phyloP scores from a whole-genome alignment of 1,140 invertebrate species.

The Neomicropteryx cornuta region DNA sequence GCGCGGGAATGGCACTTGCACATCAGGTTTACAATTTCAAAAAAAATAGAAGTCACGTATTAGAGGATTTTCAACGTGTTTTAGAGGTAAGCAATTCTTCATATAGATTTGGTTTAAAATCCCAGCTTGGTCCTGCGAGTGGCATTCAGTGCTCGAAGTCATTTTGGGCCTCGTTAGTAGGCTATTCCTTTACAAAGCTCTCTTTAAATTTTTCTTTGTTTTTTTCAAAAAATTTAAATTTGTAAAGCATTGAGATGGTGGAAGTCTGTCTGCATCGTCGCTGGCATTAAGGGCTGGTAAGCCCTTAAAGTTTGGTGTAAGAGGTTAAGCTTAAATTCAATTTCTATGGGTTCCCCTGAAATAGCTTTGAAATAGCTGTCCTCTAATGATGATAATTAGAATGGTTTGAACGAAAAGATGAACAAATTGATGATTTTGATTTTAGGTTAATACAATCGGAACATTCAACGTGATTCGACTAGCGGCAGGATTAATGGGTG shows the following conservation, averaged over 20 bases:
- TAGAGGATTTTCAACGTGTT: slow-evolving; percentile 53
- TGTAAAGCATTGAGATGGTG: too few relatives aligned
- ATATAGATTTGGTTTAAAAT: slow-evolving; percentile 5
- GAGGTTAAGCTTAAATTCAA: too few relatives aligned
- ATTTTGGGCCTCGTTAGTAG: too few relatives aligned
- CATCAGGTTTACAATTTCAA: slow-evolving; percentile 86
- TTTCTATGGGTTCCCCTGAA: too few relatives aligned
- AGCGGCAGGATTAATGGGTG: slow-evolving; percentile 65
- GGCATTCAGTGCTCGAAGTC: too few relatives aligned
- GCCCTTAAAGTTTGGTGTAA: too few relatives aligned
- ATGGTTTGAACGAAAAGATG: not conserved
- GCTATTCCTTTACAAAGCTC: too few relatives aligned
- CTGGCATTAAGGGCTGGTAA: too few relatives aligned
- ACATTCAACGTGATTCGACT: slow-evolving; percentile 92
- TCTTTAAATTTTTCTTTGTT: too few relatives aligned
- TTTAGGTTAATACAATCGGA: slow-evolving; percentile 75
- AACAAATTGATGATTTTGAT: slow-evolving; percentile 9
- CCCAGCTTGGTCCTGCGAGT: too few relatives aligned
- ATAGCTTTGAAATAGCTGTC: not conserved
- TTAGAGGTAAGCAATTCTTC: slow-evolving; percentile 29
- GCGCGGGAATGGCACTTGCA: slow-evolving; percentile 87
- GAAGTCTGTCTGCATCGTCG: too few relatives aligned
- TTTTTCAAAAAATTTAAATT: too few relatives aligned
- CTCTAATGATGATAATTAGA: not conserved
- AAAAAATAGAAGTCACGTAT: slow-evolving; percentile 58